These are phyloP conservation scores for Spea multiplicata DNA, from an alignment of 2,113 vertebrate genomes.

Conservation along the genomic window DNA sequence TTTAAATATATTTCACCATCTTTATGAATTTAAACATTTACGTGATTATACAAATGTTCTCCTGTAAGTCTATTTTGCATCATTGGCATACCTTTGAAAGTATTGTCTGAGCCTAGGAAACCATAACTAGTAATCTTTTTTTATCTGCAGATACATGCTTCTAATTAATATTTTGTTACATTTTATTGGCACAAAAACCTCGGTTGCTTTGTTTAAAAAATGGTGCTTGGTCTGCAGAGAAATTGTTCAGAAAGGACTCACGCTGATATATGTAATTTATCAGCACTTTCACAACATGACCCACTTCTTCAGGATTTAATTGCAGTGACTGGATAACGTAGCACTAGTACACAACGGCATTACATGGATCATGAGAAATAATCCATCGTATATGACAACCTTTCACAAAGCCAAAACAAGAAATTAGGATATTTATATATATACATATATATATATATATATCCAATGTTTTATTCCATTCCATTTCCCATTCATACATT, in stretches of 20 bases:
- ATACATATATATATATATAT: too few relatives aligned
- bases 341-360: slow-evolving; percentile 18
- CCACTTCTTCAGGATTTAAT: slow-evolving; percentile 47
- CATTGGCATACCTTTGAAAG: too few relatives aligned
- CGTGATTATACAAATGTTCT: too few relatives aligned
- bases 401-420: slow-evolving; percentile 16
- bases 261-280: slow-evolving; percentile 38
- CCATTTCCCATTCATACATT: slow-evolving; percentile 2
- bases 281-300: slow-evolving; percentile 41
- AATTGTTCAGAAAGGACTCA: slow-evolving; percentile 7
- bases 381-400: slow-evolving; percentile 39
- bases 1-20: too few relatives aligned
- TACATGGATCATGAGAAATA: slow-evolving; percentile 44
- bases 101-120: too few relatives aligned
- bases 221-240: background rate
- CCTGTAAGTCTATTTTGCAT: too few relatives aligned
- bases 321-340: slow-evolving; percentile 31
- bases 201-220: background rate
- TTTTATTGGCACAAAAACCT: background rate
- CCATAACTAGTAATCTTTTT: too few relatives aligned
- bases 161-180: background rate
- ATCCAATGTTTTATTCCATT: slow-evolving; percentile 12
- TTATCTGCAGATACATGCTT: too few relatives aligned
- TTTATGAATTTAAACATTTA: too few relatives aligned
- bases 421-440: slow-evolving; percentile 6